phyloP scores from a whole-genome alignment of 2,113 vertebrate species.

The cat (Felis catus) region DNA sequence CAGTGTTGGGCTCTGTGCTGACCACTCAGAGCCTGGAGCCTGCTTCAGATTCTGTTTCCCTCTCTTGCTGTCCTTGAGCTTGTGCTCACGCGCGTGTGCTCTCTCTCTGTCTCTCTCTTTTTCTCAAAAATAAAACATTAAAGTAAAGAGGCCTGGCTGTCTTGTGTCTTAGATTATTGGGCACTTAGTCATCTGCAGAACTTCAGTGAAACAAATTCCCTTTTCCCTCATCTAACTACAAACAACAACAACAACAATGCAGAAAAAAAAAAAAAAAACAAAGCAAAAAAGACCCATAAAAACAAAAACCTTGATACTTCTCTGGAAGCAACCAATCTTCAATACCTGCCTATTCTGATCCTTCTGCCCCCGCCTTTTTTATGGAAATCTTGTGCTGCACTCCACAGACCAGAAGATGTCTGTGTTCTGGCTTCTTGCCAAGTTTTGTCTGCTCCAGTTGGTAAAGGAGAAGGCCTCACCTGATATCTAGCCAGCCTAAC shows the following conservation, averaged over 20 bases:
- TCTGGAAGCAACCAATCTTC: background rate
- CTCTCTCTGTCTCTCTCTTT: no score
- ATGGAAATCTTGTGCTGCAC: background rate
- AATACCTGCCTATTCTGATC: no score
- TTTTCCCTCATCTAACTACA: background rate
- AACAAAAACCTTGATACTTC: background rate
- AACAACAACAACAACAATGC: no score
- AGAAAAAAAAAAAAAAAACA: no score
- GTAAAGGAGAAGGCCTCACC: background rate
- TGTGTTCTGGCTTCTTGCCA: background rate
- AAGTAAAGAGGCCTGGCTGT: background rate
- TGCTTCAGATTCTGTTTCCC: no score
- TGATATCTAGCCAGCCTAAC: background rate
- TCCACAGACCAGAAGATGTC: accelerated
- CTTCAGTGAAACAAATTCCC: background rate
- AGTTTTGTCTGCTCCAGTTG: background rate
- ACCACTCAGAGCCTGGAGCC: no score
- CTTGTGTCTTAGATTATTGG: background rate
- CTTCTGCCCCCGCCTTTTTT: background rate
- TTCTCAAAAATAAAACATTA: background rate
- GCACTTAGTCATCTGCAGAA: background rate
- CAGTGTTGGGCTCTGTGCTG: no score
- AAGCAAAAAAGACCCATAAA: background rate
- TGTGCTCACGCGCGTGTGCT: no score
- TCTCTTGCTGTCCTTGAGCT: no score